Evolutionary conservation across 2,113 vertebrate species (phyloP), one percentile per base, ranked within the genome.

Genomic region (Grammomys surdaster): DNA sequence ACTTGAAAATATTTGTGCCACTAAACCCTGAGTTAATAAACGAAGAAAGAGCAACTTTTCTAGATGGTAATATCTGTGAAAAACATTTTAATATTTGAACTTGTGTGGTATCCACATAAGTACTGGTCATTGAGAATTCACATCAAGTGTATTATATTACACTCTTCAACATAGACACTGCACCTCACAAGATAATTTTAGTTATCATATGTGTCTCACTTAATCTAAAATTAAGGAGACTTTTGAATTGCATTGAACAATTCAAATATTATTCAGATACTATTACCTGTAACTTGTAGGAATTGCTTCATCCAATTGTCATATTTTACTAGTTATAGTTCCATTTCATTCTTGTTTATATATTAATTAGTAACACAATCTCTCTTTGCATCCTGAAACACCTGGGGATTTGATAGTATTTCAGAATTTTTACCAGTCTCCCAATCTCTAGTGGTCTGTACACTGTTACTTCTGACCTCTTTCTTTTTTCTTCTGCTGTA

Each of bases 371-470:
- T 91, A 95, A 54, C 56, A 89, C 7, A 54, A 8, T 77, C 17
- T 84, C 60, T 51, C 24, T 28, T 28, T 63, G 56, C 1, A 17
- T 63, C 1, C 13, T 63, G 7, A 31, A 63, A 17, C 7, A 63
- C 1, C 5, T 12, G 51, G 6, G 0, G 11, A 84, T 43, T 84
- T 22, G 3, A 19, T 0, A 17, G 7, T 3, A 40, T 19, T 46
- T 36, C n/a, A 69, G 48, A 91, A 91, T 86, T 6, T 43, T 91
- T 93, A 82, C 33, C 33, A 90, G 12, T 73, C 1, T 6, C 9
- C 7, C 10, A 81, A 19, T 12, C 10, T 22, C 51, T 56, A 56
- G 22, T 81, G 33, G 67, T 28, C 8, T 60, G 4, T 19, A 46
- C 17, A 65, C 16, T 19, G 11, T 77, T 28, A 20, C 5, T 14